Conservation (phyloP, 2,113 vertebrate species). For the Phasianus colchicus region DNA sequence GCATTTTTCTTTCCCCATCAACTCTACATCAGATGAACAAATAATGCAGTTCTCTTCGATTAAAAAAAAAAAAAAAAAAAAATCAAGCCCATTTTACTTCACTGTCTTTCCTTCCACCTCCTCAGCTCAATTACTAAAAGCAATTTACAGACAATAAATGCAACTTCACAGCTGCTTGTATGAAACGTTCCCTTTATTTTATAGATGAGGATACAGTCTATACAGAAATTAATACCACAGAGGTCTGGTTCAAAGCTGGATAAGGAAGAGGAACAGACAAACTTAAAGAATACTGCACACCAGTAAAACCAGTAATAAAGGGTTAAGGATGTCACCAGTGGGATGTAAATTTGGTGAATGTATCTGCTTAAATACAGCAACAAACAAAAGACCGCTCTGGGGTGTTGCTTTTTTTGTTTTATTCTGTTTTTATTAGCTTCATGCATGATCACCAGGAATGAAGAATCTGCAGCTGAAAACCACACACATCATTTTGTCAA, state of each 20-base stretch:
- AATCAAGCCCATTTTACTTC: conserved; percentile 23
- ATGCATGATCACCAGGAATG: not conserved
- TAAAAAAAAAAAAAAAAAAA: not conserved
- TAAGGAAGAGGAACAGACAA: conserved; percentile 51
- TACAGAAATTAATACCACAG: conserved; percentile 58
- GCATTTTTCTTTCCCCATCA: conserved; percentile 44
- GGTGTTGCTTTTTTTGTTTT: conserved; percentile 7
- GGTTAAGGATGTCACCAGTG: conserved; percentile 38
- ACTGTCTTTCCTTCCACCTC: conserved; percentile 57
- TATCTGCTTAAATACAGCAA: conserved; percentile 26
- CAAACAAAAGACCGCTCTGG: conserved; percentile 34
- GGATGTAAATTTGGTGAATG: conserved; percentile 23
- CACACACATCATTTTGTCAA: not conserved
- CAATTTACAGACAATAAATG: conserved; percentile 73
- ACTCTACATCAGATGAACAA: conserved; percentile 25
- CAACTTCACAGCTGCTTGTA: conserved; percentile 70
- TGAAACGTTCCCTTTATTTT: conserved; percentile 68
- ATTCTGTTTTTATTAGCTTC: not conserved
- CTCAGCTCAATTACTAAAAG: conserved; percentile 71
- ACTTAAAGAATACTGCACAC: conserved; percentile 35
- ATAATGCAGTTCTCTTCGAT: conserved; percentile 34
- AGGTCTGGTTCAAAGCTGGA: conserved; percentile 57
- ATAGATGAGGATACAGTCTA: conserved; percentile 68
- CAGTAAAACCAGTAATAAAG: conserved; percentile 43
- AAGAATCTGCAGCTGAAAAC: not conserved